phyloP scores from a whole-genome alignment of 1,140 invertebrate species.

The Himalopsyche phryganea region DNA sequence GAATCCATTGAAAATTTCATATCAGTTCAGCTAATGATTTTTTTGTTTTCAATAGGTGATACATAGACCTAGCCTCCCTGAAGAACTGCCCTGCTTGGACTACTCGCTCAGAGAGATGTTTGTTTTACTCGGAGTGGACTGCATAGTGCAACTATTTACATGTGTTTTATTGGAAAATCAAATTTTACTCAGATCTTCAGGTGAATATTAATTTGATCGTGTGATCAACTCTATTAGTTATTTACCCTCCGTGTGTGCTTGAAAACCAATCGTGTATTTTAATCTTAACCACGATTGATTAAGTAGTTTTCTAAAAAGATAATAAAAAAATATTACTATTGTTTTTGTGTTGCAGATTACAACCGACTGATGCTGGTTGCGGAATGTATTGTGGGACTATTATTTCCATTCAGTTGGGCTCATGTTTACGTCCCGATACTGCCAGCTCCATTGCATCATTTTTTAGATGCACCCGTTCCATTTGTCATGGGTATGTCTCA shows the following conservation, averaged over 20 bases:
- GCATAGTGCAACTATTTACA: constrained; percentile 89
- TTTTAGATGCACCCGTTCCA: constrained; percentile 97
- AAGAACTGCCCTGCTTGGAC: constrained; percentile 91
- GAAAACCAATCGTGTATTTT: no score
- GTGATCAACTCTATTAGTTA: no score
- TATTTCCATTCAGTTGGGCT: constrained; percentile 96
- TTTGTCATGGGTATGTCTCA: constrained; percentile 88
- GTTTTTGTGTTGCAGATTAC: constrained; percentile 66
- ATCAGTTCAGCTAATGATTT: no score
- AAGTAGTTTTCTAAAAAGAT: no score
- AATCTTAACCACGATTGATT: no score
- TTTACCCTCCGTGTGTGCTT: no score
- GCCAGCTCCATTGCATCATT: constrained; percentile 91
- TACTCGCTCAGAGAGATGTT: constrained; percentile 89
- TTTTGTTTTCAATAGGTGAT: constrained; percentile 49
- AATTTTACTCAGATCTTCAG: constrained; percentile 86
- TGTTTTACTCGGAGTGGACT: constrained; percentile 80
- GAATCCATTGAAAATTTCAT: no score
- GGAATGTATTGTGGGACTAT: constrained; percentile 84
- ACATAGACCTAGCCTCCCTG: constrained; percentile 65
- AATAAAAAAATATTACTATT: no score
- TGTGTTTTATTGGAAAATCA: constrained; percentile 96
- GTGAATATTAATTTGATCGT: constrained; percentile 54
- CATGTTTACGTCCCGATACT: constrained; percentile 99
- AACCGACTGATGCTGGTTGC: constrained; percentile 95